phyloP scores from a whole-genome alignment of 2,797 vertebrate species.

The Borostomias antarcticus region DNA sequence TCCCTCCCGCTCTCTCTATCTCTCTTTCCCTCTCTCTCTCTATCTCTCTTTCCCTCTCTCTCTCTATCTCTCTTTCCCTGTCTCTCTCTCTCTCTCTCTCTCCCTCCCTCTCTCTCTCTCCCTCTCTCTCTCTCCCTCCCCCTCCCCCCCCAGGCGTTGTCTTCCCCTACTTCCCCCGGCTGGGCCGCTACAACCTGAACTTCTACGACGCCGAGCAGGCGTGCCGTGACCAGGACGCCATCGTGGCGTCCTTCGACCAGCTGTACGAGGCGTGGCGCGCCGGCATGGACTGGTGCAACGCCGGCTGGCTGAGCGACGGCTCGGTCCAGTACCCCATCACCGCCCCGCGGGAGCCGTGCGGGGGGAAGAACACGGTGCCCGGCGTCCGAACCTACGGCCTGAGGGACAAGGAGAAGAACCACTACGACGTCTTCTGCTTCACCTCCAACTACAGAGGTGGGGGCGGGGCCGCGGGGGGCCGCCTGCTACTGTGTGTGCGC shows the following conservation, averaged over 20 bases:
- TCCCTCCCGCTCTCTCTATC: too few species aligned
- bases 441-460: constrained; percentile 92
- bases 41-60: too few species aligned
- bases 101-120: not conserved
- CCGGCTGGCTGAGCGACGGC: constrained; percentile 93
- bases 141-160: constrained; percentile 78
- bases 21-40: too few species aligned
- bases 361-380: constrained; percentile 87
- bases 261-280: constrained; percentile 88
- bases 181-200: constrained; percentile 94
- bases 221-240: constrained; percentile 87
- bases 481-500: not conserved
- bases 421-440: constrained; percentile 96
- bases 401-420: constrained; percentile 91
- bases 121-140: not conserved
- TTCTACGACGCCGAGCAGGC: constrained; percentile 87
- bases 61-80: not conserved
- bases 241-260: constrained; percentile 92
- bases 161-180: constrained; percentile 88
- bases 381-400: constrained; percentile 92
- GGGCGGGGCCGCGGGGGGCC: constrained; percentile 16
- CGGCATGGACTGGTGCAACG: constrained; percentile 96
- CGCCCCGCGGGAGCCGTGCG: constrained; percentile 89
- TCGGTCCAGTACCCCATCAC: constrained; percentile 94
- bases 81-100: not conserved